Base-by-base conservation (phyloP, 2,113 vertebrate genomes). In the Rhombomys opimus region DNA sequence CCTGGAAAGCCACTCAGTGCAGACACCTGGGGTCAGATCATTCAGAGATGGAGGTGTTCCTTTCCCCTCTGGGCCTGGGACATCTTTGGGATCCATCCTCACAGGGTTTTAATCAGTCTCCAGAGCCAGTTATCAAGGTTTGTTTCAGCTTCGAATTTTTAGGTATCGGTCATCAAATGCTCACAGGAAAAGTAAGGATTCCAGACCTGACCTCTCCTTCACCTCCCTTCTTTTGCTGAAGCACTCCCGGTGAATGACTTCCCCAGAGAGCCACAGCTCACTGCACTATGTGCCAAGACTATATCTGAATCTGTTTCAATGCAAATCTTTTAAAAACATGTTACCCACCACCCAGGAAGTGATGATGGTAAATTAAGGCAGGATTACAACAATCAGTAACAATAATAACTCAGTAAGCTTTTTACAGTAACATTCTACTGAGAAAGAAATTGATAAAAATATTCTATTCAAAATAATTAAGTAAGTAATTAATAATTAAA, bases 241-340 rank as follows among this genome's bases (percentile, higher is more conserved):
- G 76, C 57, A n/a, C 3, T 72, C 5, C 63, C 85, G 61, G 89
- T 52, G 68, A 93, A 95, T 77, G 78, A 41, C 92, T 95, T 97
- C 96, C 68, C 88, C 97, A 97, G 90, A 87, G 86, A 97, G 76
- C 68, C 41, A 68, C 90, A 89, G 73, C 81, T 97, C 76, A 57
- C 10, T 90, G 84, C 41, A 73, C 67, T 41, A 84, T 46, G n/a
- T 88, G 93, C 88, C 94, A 93, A 85, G 85, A 87, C 75, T 93
- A 93, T 65, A 67, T 75, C 72, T 89, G 93, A 91, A 80, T 75
- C 52, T 70, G 70, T 90, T 96, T 81, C 46, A 91, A 91, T 86
- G 90, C 80, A 93, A 93, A 86, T 95, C 50, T 67, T 94, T 96
- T 84, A 52, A 85, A 96, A 93, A 91, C 67, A 54, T 41, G 22